Base-by-base conservation (phyloP, 2,888 invertebrate species). In the Cheilosia vulpina region DNA sequence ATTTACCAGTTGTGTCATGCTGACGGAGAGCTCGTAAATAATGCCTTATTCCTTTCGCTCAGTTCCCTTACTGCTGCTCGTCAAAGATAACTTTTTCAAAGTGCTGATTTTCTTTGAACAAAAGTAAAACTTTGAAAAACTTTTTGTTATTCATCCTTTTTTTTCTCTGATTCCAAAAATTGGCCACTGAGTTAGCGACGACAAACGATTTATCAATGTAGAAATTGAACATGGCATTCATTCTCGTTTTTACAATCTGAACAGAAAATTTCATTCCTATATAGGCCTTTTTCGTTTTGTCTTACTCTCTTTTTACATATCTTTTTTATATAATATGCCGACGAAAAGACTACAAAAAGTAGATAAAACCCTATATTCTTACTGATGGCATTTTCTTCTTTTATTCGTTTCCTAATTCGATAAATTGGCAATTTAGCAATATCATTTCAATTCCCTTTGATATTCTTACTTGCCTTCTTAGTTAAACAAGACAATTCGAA, bases 191-290 rank as follows among this genome's bases (percentile, higher is more conserved):
- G 60, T 27, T 45, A 9, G 52, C 60, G 66, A 66, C 63, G 38
- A 55, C 27, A 41, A 73, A 53, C 66, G 45, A 79, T 73, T 73
- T 73, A 79, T 79, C 73, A 73, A 53, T 66, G 38, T 66, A 73
- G 52, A 66, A 73, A 79, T 79, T 79, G 60, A 79, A 73, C 73
- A 73, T 60, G 79, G 60, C 79, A 66, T 79, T 66, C 79, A 73
- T 73, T 60, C 52, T 73, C 66, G 52, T 73, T 50, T 65, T 34
- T 45, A n/a, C 45, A 31, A 38, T 72, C 34, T 38, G 24, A 45
- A 66, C 17, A 65, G 38, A 63, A 58, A 65, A 65, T 65, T 52
- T 17, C 15, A 66, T 63, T 79, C 27, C 24, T 68, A 45, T 11
- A 62, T 52, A 77, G 60, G 52, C 57, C 21, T 2, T 55, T 77